A percentile compares a stretch with the other conserved stretches of the same genome.
phyloP scores from a whole-genome alignment of 2,888 invertebrate species.

The Mellilla xanthometata region DNA sequence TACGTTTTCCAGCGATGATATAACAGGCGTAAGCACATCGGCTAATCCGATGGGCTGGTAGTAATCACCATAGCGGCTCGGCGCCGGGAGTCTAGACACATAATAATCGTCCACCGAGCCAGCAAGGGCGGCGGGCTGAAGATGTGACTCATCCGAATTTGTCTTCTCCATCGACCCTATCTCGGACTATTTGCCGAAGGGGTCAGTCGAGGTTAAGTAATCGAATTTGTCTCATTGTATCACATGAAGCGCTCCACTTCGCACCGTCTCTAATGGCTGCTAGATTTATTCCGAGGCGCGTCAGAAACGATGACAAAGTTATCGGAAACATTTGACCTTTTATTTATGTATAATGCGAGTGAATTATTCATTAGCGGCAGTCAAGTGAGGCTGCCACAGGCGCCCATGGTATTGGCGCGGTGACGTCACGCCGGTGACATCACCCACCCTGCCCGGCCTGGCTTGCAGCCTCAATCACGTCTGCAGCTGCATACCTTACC shows the following conservation, averaged over 20 bases:
- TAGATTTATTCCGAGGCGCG: background rate
- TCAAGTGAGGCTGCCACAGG: conserved; percentile 26
- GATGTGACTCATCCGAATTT: conserved; percentile 70
- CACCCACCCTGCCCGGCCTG: conserved; percentile 37
- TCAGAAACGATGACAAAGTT: conserved; percentile 9
- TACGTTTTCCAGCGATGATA: conserved; percentile 21
- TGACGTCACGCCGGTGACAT: conserved; percentile 54
- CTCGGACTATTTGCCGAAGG: conserved; percentile 54
- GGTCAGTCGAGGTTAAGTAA: conserved; percentile 47
- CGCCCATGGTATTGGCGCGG: conserved; percentile 28
- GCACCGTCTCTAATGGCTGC: no score
- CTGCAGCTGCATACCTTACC: no score
- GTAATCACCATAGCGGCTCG: conserved; percentile 65
- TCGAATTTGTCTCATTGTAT: conserved; percentile 55
- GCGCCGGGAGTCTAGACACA: conserved; percentile 75
- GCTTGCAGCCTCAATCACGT: conserved; percentile 36
- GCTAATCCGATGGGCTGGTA: conserved; percentile 38
- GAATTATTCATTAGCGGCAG: conserved; percentile 29
- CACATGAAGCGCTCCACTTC: no score
- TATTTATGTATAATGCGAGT: conserved; percentile 22
- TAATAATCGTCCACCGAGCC: conserved; percentile 72
- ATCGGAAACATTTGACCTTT: conserved; percentile 23
- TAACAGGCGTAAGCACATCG: conserved; percentile 21
- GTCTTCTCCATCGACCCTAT: conserved; percentile 69
- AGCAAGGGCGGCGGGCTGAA: conserved; percentile 66